Percentiles rank a stretch among this genome's conserved stretches.
These are phyloP conservation scores for Pristionchus entomophagus DNA, from an alignment of 2,888 invertebrate genomes.

Conservation along the genomic window DNA sequence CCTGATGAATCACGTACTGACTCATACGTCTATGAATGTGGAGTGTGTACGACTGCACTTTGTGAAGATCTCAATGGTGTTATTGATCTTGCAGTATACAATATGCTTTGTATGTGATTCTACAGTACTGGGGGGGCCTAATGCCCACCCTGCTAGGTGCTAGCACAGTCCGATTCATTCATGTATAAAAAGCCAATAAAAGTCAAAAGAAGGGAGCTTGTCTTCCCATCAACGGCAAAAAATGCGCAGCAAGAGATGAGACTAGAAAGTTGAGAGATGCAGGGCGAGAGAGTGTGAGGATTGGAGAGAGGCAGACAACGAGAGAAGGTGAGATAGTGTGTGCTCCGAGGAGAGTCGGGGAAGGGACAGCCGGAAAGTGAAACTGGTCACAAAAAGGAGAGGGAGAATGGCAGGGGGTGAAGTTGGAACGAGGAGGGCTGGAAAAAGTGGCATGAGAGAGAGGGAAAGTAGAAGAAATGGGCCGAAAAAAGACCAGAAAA, in stretches of 20 bases:
- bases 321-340: not conserved
- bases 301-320: not conserved
- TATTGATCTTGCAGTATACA: no score
- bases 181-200: constrained; percentile 41
- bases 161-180: not conserved
- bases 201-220: constrained; percentile 21
- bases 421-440: constrained; percentile 34
- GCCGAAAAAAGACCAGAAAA: constrained; percentile 11
- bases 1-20: not conserved
- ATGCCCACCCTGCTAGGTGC: constrained; percentile 5
- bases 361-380: constrained; percentile 26
- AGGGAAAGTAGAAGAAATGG: constrained; percentile 4
- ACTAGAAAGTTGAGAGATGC: constrained; percentile 13
- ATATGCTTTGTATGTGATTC: no score
- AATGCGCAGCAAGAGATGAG: constrained; percentile 25
- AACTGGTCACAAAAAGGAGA: constrained; percentile 43
- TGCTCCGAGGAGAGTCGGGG: not conserved
- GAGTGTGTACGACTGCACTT: no score
- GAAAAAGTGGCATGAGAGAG: not conserved
- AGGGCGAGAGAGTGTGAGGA: not conserved
- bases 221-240: constrained; percentile 30
- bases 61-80: no score
- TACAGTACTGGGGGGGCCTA: not conserved
- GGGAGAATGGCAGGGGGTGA: constrained; percentile 26
- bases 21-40: not conserved